These are phyloP conservation scores for Lethocerus indicus DNA, from an alignment of 1,140 invertebrate species.

Conservation along the genomic window DNA sequence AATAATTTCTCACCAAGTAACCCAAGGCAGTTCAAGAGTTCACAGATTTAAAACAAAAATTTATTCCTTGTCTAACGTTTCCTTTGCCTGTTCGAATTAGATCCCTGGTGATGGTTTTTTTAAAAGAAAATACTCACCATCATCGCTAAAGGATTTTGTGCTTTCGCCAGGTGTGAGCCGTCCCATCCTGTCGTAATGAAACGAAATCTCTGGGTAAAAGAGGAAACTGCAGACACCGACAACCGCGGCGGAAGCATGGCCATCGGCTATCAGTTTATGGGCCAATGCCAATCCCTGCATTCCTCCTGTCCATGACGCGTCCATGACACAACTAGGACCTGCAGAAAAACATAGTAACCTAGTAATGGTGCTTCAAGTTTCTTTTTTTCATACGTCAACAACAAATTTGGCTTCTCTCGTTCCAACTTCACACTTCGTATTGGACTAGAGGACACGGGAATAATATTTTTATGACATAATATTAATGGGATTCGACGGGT, in stretches of 20 bases:
- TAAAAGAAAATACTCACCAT: slow-evolving; percentile 26
- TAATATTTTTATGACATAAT: too few relatives aligned
- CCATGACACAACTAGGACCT: slow-evolving; percentile 52
- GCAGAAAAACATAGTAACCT: slow-evolving; percentile 3
- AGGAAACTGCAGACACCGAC: slow-evolving; percentile 44
- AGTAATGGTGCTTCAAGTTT: too few relatives aligned
- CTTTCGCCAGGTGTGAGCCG: slow-evolving; percentile 45
- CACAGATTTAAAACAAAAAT: too few relatives aligned
- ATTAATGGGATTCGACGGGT: too few relatives aligned
- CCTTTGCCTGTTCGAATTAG: background rate
- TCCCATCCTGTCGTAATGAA: slow-evolving; percentile 37
- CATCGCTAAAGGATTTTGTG: slow-evolving; percentile 49
- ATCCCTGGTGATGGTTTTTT: background rate
- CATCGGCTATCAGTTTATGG: slow-evolving; percentile 37
- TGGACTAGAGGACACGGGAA: too few relatives aligned
- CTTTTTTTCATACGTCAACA: too few relatives aligned
- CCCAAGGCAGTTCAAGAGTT: too few relatives aligned
- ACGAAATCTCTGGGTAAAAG: slow-evolving; percentile 41
- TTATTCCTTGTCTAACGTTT: background rate
- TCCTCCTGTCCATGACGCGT: slow-evolving; percentile 53
- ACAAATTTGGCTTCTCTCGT: too few relatives aligned
- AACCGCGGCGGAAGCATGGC: slow-evolving; percentile 48
- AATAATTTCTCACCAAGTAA: too few relatives aligned
- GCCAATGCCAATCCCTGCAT: slow-evolving; percentile 45
- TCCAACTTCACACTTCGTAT: too few relatives aligned